phyloP scores from a whole-genome alignment of 2,888 invertebrate genomes.

The Hermaeophaga mercurialis region DNA sequence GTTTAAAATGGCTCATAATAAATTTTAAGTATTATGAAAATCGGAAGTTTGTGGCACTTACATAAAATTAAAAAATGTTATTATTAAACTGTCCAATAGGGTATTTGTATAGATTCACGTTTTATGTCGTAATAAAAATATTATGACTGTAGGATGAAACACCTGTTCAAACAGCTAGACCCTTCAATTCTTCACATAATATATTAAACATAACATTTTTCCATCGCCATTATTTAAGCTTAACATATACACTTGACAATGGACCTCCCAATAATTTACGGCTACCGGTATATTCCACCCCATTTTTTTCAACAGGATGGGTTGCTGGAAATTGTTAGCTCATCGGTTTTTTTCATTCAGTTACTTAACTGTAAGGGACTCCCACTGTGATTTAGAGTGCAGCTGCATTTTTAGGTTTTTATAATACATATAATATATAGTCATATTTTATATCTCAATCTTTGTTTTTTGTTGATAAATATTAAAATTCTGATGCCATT shows the following conservation, averaged over 20 bases:
- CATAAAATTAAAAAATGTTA: too few relatives aligned
- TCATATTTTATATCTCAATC: too few relatives aligned
- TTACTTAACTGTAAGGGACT: not conserved
- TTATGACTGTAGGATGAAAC: constrained; percentile 1
- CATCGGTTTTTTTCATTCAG: constrained; percentile 11
- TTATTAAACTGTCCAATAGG: too few relatives aligned
- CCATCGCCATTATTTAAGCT: constrained; percentile 1
- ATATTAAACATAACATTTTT: not conserved
- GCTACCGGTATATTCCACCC: constrained; percentile 22
- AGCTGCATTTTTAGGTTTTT: too few relatives aligned
- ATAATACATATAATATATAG: too few relatives aligned
- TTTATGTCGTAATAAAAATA: constrained; percentile 1
- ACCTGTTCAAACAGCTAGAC: constrained; percentile 14
- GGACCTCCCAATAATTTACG: constrained; percentile 27
- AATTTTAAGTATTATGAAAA: too few relatives aligned
- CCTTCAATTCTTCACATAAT: not conserved
- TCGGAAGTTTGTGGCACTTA: too few relatives aligned
- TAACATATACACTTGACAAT: constrained; percentile 28
- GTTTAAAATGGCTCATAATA: too few relatives aligned
- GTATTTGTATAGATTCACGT: too few relatives aligned
- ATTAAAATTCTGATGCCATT: too few relatives aligned
- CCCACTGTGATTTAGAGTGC: constrained; percentile 26
- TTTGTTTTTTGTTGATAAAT: too few relatives aligned
- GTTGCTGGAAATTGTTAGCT: constrained; percentile 6
- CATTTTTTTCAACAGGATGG: constrained; percentile 15